Evolutionary conservation across 2,113 vertebrate genomes (phyloP).

Genomic region (Sardina pilchardus): DNA sequence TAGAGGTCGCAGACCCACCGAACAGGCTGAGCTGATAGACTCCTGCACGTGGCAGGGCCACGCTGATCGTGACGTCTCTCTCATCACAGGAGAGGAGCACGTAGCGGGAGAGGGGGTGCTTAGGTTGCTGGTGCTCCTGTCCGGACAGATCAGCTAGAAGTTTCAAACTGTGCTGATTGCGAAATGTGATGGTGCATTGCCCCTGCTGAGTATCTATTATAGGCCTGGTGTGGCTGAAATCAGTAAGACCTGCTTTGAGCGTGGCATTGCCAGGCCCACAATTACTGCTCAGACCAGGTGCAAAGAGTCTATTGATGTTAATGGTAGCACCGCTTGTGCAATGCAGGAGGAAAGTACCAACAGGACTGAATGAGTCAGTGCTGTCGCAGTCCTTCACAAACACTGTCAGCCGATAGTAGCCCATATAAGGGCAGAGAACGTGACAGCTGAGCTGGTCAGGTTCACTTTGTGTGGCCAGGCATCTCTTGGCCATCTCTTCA

Average conservation of each 20-base stretch:
- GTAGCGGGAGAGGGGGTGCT: neutral
- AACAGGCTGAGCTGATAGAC: neutral
- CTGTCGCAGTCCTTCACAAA: slow-evolving; percentile 58
- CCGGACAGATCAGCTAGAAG: neutral
- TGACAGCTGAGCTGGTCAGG: slow-evolving; percentile 59
- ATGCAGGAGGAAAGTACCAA: slow-evolving; percentile 57
- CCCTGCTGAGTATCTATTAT: neutral
- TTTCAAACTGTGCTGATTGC: neutral
- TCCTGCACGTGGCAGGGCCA: neutral
- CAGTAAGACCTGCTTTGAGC: slow-evolving; percentile 45
- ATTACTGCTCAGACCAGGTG: slow-evolving; percentile 46
- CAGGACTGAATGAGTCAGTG: slow-evolving; percentile 43
- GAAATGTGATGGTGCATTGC: slow-evolving; percentile 7
- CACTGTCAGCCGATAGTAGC: slow-evolving; percentile 55
- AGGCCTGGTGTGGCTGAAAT: slow-evolving; percentile 50
- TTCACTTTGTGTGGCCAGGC: slow-evolving; percentile 56
- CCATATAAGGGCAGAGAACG: slow-evolving; percentile 58
- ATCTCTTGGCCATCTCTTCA: slow-evolving; percentile 48
- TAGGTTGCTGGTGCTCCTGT: neutral
- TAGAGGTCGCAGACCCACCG: neutral
- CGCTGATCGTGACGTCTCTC: neutral
- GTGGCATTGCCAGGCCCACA: slow-evolving; percentile 59
- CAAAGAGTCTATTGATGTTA: slow-evolving; percentile 64
- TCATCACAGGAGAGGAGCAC: neutral
- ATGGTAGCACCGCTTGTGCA: slow-evolving; percentile 37